Percentiles rank a stretch among this genome's conserved stretches.
Conservation (phyloP, 1,140 invertebrate species). For the Euborellia annulipes region DNA sequence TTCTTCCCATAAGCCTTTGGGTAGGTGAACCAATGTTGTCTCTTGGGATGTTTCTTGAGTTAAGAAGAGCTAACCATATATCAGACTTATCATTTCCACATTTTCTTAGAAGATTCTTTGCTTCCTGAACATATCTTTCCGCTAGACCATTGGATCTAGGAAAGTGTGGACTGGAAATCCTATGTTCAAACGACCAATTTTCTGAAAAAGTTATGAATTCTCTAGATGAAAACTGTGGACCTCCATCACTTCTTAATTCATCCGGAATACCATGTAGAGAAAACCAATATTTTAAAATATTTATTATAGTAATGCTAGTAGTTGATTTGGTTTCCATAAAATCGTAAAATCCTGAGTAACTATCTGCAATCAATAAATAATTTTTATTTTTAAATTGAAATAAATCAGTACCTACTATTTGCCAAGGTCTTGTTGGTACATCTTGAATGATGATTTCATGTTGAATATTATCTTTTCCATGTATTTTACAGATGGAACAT, state of each 20-base stretch:
- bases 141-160: slow-evolving; percentile 3
- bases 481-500: no score
- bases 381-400: slow-evolving; percentile 2
- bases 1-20: slow-evolving; percentile 2
- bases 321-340: not conserved
- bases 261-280: not conserved
- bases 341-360: slow-evolving; percentile 3
- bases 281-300: not conserved
- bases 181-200: slow-evolving; percentile 1
- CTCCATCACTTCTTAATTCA: slow-evolving; percentile 2
- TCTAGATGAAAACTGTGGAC: slow-evolving; percentile 1
- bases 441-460: no score
- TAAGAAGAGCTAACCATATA: not conserved
- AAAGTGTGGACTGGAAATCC: not conserved
- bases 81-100: not conserved
- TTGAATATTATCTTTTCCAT: no score
- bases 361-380: slow-evolving; percentile 3
- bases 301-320: not conserved
- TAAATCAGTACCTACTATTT: not conserved
- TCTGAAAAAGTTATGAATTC: not conserved
- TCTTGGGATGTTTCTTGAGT: slow-evolving; percentile 1
- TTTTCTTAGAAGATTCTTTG: slow-evolving; percentile 3
- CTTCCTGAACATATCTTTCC: not conserved
- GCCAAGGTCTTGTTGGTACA: slow-evolving; percentile 1
- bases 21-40: slow-evolving; percentile 4